These are phyloP conservation scores for Lycaena phlaeas DNA, from an alignment of 2,888 invertebrate species.

Conservation along the genomic window DNA sequence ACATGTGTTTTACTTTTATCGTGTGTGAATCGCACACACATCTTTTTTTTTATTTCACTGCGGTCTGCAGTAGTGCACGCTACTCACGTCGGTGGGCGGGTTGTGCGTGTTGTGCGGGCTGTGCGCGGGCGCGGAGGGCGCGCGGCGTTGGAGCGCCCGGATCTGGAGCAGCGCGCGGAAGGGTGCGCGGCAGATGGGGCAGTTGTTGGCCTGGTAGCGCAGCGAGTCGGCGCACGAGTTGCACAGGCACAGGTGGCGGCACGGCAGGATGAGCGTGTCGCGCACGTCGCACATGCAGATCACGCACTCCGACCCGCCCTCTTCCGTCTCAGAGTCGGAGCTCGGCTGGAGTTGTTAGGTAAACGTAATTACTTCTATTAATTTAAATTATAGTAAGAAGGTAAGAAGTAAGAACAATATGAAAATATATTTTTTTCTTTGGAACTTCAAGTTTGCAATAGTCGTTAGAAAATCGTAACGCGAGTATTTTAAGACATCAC, in stretches of 20 bases:
- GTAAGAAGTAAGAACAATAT: too few species aligned
- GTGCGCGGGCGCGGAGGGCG: slow-evolving; percentile 58
- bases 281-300: slow-evolving; percentile 99
- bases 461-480: too few species aligned
- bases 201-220: slow-evolving; percentile 97
- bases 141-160: slow-evolving; percentile 88
- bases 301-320: slow-evolving; percentile 97
- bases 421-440: too few species aligned
- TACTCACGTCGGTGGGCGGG: not conserved
- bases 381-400: too few species aligned
- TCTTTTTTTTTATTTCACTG: too few species aligned
- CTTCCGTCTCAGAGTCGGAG: slow-evolving; percentile 90
- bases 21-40: too few species aligned
- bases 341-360: slow-evolving; percentile 41
- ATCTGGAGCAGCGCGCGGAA: slow-evolving; percentile 97
- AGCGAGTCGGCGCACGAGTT: slow-evolving; percentile 98
- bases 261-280: slow-evolving; percentile 97
- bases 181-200: slow-evolving; percentile 99
- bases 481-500: too few species aligned
- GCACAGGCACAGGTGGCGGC: slow-evolving; percentile 98
- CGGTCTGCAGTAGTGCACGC: too few species aligned
- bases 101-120: slow-evolving; percentile 18
- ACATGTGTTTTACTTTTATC: too few species aligned
- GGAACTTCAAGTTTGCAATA: too few species aligned
- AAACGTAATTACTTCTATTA: too few species aligned